phyloP scores from a whole-genome alignment of 2,113 vertebrate genomes.

The Rissa tridactyla region DNA sequence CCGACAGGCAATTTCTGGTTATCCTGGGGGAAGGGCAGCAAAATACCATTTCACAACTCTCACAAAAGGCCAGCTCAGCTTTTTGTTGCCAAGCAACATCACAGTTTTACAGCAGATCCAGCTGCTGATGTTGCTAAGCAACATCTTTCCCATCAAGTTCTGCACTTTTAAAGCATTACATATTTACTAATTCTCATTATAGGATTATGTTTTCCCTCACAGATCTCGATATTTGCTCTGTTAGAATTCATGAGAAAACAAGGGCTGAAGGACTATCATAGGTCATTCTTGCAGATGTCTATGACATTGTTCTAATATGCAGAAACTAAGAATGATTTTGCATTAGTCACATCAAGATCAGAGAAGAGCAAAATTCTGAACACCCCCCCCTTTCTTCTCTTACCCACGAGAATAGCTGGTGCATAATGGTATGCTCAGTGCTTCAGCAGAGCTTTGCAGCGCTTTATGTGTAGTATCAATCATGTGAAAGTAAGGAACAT shows the following conservation, averaged over 20 bases:
- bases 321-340: background rate
- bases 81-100: constrained; percentile 16
- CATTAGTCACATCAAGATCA: background rate
- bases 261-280: background rate
- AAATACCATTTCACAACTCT: background rate
- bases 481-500: background rate
- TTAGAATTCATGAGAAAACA: background rate
- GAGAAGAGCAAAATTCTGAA: background rate
- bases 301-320: background rate
- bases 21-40: background rate
- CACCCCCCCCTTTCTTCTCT: background rate
- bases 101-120: background rate
- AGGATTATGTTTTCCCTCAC: background rate
- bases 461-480: background rate
- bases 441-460: background rate
- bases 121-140: constrained; percentile 41
- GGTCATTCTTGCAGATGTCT: background rate
- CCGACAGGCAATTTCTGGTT: background rate
- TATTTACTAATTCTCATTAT: background rate
- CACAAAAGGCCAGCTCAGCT: background rate
- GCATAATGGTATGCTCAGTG: background rate
- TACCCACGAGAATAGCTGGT: background rate
- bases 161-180: background rate
- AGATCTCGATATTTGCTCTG: background rate
- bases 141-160: background rate